phyloP scores from a whole-genome alignment of 2,888 invertebrate species.

The Thymelicus lineola region DNA sequence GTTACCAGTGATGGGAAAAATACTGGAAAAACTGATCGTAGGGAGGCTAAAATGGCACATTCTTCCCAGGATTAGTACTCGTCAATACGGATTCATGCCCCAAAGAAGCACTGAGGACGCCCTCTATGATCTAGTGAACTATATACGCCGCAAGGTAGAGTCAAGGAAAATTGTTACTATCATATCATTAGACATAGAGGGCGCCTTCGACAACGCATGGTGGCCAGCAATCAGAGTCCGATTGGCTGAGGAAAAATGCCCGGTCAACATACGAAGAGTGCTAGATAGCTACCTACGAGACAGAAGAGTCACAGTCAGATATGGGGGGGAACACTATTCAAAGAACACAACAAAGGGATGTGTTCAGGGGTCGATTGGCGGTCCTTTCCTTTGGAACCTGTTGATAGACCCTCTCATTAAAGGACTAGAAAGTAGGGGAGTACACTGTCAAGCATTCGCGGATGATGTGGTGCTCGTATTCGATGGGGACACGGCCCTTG shows the following conservation, averaged over 20 bases:
- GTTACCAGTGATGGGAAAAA: slow-evolving; percentile 17
- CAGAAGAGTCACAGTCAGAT: too few relatives aligned
- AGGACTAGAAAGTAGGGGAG: background rate
- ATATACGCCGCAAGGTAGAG: background rate
- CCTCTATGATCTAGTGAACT: slow-evolving; percentile 9
- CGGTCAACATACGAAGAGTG: background rate
- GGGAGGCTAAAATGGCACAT: slow-evolving; percentile 22
- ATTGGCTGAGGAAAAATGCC: background rate
- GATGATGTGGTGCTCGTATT: background rate
- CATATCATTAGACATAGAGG: slow-evolving; percentile 15
- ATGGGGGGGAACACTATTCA: too few relatives aligned
- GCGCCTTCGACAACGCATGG: slow-evolving; percentile 24
- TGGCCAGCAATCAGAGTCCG: slow-evolving; percentile 16
- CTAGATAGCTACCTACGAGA: background rate
- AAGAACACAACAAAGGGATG: too few relatives aligned
- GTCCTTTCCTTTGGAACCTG: slow-evolving; percentile 14
- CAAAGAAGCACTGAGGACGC: slow-evolving; percentile 22
- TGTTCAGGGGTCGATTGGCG: background rate
- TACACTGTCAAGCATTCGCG: background rate
- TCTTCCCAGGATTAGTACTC: background rate
- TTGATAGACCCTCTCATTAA: slow-evolving; percentile 4
- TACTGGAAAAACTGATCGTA: slow-evolving; percentile 25
- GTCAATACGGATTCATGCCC: too few relatives aligned
- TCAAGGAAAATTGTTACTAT: background rate
- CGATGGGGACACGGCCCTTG: background rate